A percentile compares a stretch with the other conserved stretches of the same genome.
These are phyloP conservation scores for Strigamia maritima DNA, from an alignment of 2,888 invertebrate genomes.

Conservation along the genomic window DNA sequence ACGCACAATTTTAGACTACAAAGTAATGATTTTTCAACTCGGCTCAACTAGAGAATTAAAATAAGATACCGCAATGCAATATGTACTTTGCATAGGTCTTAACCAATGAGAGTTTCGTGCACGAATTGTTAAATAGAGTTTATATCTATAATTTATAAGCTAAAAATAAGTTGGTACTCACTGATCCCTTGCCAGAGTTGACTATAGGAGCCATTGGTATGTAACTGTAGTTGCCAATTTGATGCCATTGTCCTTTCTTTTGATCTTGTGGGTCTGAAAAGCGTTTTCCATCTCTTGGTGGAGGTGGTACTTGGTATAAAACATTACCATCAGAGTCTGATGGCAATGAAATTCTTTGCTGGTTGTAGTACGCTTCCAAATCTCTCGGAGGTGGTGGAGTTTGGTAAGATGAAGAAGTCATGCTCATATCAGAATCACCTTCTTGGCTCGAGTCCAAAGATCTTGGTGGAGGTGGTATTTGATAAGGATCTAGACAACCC, in stretches of 20 bases:
- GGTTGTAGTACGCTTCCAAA: slow-evolving; percentile 42
- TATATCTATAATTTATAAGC: too few species aligned
- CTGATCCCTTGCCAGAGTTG: slow-evolving; percentile 1
- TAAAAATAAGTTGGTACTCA: neutral
- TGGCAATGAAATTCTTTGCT: slow-evolving; percentile 40
- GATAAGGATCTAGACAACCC: slow-evolving; percentile 39
- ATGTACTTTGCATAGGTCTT: too few species aligned
- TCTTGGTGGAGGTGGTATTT: slow-evolving; percentile 39
- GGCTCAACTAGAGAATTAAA: too few species aligned
- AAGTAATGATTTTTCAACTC: too few species aligned
- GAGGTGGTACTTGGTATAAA: slow-evolving; percentile 41
- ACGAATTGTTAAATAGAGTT: too few species aligned
- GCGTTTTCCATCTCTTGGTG: slow-evolving; percentile 39
- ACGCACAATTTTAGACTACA: too few species aligned
- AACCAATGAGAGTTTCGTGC: too few species aligned
- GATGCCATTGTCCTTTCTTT: neutral
- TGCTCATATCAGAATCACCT: slow-evolving; percentile 40
- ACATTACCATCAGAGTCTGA: slow-evolving; percentile 37
- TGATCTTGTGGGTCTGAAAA: slow-evolving; percentile 40
- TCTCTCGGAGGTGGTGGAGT: slow-evolving; percentile 56
- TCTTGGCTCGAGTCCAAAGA: slow-evolving; percentile 41
- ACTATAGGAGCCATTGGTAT: slow-evolving; percentile 57
- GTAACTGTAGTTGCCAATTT: slow-evolving; percentile 52
- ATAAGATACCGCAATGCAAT: too few species aligned
- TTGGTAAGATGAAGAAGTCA: slow-evolving; percentile 51